These are phyloP conservation scores for Oryzias javanicus DNA, from an alignment of 2,113 vertebrate species.

Conservation along the genomic window DNA sequence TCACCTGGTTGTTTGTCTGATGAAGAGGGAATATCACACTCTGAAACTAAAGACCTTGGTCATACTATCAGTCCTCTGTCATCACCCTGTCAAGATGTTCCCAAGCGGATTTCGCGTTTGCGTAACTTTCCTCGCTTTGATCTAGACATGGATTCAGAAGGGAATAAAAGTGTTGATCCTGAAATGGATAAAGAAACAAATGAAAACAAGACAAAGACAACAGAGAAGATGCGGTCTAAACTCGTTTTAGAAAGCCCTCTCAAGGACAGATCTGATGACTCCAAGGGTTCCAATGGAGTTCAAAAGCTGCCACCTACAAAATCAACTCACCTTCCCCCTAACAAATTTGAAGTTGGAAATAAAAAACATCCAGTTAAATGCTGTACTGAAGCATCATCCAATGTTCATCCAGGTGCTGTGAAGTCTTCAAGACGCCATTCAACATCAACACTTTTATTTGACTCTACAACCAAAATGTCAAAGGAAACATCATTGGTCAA, in stretches of 20 bases:
- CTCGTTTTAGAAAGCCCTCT: conserved; percentile 23
- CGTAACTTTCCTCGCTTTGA: conserved; percentile 22
- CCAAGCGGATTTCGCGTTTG: conserved; percentile 8
- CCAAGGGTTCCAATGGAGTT: conserved; percentile 7
- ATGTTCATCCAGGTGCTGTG: conserved; percentile 3
- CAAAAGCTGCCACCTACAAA: conserved; percentile 13
- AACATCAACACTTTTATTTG: background rate
- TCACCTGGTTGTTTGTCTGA: conserved; percentile 34
- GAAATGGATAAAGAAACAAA: conserved; percentile 2
- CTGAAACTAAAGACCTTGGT: background rate
- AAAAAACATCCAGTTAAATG: conserved; percentile 1
- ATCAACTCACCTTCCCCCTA: background rate
- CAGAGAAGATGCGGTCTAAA: conserved; percentile 15
- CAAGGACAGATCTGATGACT: conserved; percentile 11
- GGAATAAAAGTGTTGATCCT: too few species aligned
- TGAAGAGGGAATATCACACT: conserved; percentile 35
- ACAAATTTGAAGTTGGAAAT: conserved; percentile 28
- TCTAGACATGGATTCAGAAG: too few species aligned
- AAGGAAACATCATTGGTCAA: conserved; percentile 8
- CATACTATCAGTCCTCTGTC: conserved; percentile 24
- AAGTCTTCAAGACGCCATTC: conserved; percentile 13
- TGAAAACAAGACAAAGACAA: conserved; percentile 22
- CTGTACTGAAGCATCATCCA: conserved; percentile 13
- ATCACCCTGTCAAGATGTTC: conserved; percentile 34
- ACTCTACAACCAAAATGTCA: conserved; percentile 1